These are phyloP conservation scores for Terrapene triunguis DNA, from an alignment of 2,113 vertebrate species.

Conservation along the genomic window DNA sequence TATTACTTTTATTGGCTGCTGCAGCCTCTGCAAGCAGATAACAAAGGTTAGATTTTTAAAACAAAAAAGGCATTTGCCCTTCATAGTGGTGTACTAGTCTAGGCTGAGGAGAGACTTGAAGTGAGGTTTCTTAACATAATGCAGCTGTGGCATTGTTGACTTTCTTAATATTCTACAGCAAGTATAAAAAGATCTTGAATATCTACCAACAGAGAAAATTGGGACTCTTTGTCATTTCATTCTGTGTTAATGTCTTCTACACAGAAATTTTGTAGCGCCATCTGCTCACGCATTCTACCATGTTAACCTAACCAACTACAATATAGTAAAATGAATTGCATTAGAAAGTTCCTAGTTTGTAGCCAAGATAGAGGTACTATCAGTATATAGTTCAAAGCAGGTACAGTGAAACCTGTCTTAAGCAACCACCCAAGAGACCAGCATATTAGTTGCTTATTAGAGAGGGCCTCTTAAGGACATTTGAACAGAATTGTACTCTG, in stretches of 20 bases:
- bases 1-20: background rate
- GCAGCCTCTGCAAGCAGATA: background rate
- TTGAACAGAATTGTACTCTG: rapidly evolving
- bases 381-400: background rate
- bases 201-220: background rate
- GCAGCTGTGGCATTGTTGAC: background rate
- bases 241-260: background rate
- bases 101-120: background rate
- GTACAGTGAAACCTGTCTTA: background rate
- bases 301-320: background rate
- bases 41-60: background rate
- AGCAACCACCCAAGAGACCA: background rate
- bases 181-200: background rate
- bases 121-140: background rate
- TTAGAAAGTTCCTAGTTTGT: background rate
- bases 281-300: rapidly evolving
- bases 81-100: background rate
- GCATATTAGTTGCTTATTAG: background rate
- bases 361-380: background rate
- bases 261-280: background rate
- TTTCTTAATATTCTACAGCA: background rate
- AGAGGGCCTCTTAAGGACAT: background rate
- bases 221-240: background rate
- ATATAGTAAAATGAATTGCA: background rate
- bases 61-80: background rate